Base-by-base conservation (phyloP, 1,140 invertebrate genomes). In the Drosophila sechellia region DNA sequence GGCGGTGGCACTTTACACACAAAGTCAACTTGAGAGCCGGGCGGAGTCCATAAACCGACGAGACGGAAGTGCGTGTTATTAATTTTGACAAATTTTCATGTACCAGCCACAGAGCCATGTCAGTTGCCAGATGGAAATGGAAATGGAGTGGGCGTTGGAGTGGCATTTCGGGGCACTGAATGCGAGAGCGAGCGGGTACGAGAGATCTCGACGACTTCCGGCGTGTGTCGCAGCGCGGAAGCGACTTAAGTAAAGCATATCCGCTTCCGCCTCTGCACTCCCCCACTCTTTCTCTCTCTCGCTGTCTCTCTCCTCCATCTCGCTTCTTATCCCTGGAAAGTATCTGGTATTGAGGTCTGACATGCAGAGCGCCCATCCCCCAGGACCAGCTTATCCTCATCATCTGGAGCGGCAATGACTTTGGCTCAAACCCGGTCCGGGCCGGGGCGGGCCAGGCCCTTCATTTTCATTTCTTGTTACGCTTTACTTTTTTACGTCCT, bases 71-170 rank as follows among this genome's bases (percentile, higher is more conserved):
- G 81, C 79, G 90, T 86, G 73, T 83, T 91, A 89, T 90, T 89
- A 91, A 90, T 91, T 91, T 91, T 89, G 89, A 90, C 87, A 90
- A 90, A 90, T 90, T 90, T 90, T 86, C 79, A 90, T 90, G 83
- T 76, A 77, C 53, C 52, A 68, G 53, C 45, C 49, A 45, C 48
- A 55, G 65, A 63, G 31, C 42, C 60, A 73, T 77, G 79, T 50
- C 70, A 81, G 71, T 60, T 77, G 64, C 35, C 63, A 77, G 75
- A 70, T 77, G 60, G 59, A 74, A 75, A 55, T 53, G 42, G 46
- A 63, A 65, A 57, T 31, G 60, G 42, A 79, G 59, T 45, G 49
- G 60, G 53, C 54, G 60, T 31, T 31, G 55, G 31, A 31, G 27
- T 27, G 42, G 45, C 22, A n/a, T 13, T 15, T 42, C 53, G 42